Base-by-base conservation (phyloP, 2,797 vertebrate species). In the Hozukius guyotensis region DNA sequence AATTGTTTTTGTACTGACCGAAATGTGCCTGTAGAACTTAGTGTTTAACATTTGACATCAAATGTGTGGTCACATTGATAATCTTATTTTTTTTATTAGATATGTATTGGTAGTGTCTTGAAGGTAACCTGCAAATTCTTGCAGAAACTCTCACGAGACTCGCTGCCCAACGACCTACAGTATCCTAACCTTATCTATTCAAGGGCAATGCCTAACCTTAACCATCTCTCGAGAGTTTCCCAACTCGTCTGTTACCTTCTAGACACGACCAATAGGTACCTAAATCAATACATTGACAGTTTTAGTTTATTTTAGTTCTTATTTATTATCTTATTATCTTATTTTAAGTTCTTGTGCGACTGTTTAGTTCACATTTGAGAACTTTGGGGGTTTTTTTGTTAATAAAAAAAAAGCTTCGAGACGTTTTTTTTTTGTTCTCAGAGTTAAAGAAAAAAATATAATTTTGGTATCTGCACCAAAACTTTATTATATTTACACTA, bases 381-480 rank as follows among this genome's bases (percentile, higher is more conserved):
- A 56, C 55, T 53, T 53, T 53, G 13, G 49, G 0, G 20, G 0
- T 0, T 11, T 10, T 53, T 22, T n/a, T 53, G 49, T 22, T 53
- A 10, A n/a, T 10, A n/a, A 52, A 52, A 53, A n/a, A 52, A 38
- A 38, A 38, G 36, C 13, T 38, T 38, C 2, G 0, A 38, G 36
- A 38, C 0, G 2, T 0, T 38, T 38, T 14, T 38, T 6, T 38
- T 38, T 38, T 1, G 13, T 38, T 42, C 11, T 42, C 14, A 7
- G 38, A 42, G 38, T 42, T 42, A 42, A 42, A 42, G 38, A 38
- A 42, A 42, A 42, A 42, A 42, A 42, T 42, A 20, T 31, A 62
- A 62, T 36, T 12, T 36, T 0, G 12, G 32, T 13, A 22, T 62
- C 0, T 36, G 20, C 60, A 34, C 20, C n/a, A 22, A 34, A 62